Percentiles rank a stretch among this genome's conserved stretches.
phyloP scores from a whole-genome alignment of 2,113 vertebrate genomes.

The Hipposideros armiger region DNA sequence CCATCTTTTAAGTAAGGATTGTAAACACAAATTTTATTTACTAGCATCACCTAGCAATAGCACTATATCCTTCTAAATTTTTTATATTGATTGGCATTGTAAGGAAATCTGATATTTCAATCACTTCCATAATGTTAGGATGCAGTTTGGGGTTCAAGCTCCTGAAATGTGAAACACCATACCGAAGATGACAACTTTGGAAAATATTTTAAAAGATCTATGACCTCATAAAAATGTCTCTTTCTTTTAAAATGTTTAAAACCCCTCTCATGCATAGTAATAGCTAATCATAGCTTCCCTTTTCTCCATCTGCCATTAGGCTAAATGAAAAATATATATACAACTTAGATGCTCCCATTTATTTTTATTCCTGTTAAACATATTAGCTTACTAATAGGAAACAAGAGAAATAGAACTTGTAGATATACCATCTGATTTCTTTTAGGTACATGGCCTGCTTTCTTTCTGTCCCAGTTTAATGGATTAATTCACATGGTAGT shows the following conservation, averaged over 20 bases:
- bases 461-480: not conserved
- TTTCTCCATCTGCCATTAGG: conserved; percentile 1
- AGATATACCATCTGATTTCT: conserved; percentile 27
- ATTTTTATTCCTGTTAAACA: not conserved
- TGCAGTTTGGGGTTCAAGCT: not conserved
- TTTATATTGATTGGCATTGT: not conserved
- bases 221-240: not conserved
- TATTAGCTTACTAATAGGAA: conserved; percentile 26
- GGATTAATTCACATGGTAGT: not conserved
- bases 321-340: conserved; percentile 19
- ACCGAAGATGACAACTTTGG: not conserved
- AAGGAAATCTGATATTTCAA: conserved; percentile 12
- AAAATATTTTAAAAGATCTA: conserved; percentile 48
- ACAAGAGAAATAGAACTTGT: not conserved
- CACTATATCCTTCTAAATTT: not conserved
- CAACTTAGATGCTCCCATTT: not conserved
- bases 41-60: not conserved
- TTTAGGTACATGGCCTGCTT: not conserved
- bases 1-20: not conserved
- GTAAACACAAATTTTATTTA: not conserved
- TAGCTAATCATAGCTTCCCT: not conserved
- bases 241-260: conserved; percentile 43
- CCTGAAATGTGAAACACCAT: conserved; percentile 14
- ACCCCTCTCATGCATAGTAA: not conserved
- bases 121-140: not conserved